These are phyloP conservation scores for Neoscelio sp. DNA, from an alignment of 2,888 invertebrate species.

Conservation along the genomic window DNA sequence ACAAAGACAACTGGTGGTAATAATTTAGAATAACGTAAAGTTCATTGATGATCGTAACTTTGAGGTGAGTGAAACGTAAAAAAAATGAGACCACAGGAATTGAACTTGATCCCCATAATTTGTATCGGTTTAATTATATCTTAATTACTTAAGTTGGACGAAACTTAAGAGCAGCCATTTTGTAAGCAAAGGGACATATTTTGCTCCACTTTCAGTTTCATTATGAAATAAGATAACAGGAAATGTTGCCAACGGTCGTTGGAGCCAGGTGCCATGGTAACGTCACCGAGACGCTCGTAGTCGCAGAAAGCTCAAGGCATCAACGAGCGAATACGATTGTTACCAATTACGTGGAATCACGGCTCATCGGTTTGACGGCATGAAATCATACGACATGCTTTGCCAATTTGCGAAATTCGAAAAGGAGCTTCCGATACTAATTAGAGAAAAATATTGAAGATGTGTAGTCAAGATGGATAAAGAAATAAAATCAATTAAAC, in stretches of 20 bases:
- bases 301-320: constrained; percentile 68
- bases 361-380: constrained; percentile 73
- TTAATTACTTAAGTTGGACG: constrained; percentile 13
- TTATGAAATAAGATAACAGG: constrained; percentile 64
- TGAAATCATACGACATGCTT: constrained; percentile 70
- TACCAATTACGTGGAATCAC: constrained; percentile 77
- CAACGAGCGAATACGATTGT: constrained; percentile 68
- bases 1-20: too few relatives aligned
- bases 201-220: constrained; percentile 54
- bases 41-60: too few relatives aligned
- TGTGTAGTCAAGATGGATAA: constrained; percentile 8
- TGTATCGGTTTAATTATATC: constrained; percentile 6
- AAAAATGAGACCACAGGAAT: too few relatives aligned
- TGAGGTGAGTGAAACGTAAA: too few relatives aligned
- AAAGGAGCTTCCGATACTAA: constrained; percentile 54
- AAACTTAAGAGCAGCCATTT: constrained; percentile 15
- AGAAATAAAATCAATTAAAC: constrained; percentile 36
- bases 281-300: constrained; percentile 68
- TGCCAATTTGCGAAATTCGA: constrained; percentile 59
- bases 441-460: constrained; percentile 50
- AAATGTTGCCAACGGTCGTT: constrained; percentile 38
- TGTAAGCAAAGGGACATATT: constrained; percentile 20
- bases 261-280: constrained; percentile 62
- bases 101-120: background rate
- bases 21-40: too few relatives aligned